phyloP scores from a whole-genome alignment of 2,888 invertebrate species.

The Dryomyza anilis region DNA sequence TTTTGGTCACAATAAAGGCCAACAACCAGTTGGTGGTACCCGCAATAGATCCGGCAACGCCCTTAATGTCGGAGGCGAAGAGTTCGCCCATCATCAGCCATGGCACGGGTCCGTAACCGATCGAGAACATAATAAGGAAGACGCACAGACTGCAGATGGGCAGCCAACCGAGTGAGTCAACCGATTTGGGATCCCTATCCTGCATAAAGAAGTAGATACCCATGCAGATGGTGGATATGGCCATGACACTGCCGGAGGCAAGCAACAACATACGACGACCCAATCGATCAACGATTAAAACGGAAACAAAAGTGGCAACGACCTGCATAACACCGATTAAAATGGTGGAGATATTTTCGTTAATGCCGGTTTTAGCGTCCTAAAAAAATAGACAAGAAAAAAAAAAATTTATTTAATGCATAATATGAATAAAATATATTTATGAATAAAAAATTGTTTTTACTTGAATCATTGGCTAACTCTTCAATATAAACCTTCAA shows the following conservation, averaged over 20 bases:
- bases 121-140: slow-evolving; percentile 79
- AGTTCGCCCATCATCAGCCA: slow-evolving; percentile 78
- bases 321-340: slow-evolving; percentile 85
- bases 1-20: slow-evolving; percentile 80
- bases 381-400: slow-evolving; percentile 25
- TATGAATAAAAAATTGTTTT: neutral
- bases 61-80: slow-evolving; percentile 79
- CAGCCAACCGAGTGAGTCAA: slow-evolving; percentile 70
- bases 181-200: slow-evolving; percentile 48
- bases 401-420: neutral
- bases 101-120: slow-evolving; percentile 87
- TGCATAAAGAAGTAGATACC: slow-evolving; percentile 71
- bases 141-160: slow-evolving; percentile 75
- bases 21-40: slow-evolving; percentile 82
- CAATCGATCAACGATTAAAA: slow-evolving; percentile 77
- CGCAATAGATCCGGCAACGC: slow-evolving; percentile 76
- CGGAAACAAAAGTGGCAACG: slow-evolving; percentile 68
- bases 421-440: neutral
- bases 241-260: slow-evolving; percentile 73
- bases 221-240: slow-evolving; percentile 69
- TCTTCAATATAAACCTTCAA: neutral
- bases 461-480: neutral
- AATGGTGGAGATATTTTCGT: slow-evolving; percentile 70
- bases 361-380: slow-evolving; percentile 62
- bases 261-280: slow-evolving; percentile 80